Conservation (phyloP, 2,113 vertebrate genomes). For the Anguilla rostrata region DNA sequence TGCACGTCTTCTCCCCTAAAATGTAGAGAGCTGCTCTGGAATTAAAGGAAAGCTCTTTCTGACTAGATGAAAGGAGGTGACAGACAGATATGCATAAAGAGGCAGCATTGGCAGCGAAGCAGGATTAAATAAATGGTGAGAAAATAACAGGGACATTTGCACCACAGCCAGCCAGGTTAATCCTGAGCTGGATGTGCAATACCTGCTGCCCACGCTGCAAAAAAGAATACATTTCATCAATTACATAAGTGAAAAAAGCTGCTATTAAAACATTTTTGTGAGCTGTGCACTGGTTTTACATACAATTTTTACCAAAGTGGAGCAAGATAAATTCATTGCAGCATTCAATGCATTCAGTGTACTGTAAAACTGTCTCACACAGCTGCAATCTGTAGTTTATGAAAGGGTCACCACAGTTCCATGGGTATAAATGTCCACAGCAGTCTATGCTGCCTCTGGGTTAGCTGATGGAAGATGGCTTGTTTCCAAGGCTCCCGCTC, state of each 20-base stretch:
- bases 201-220: not conserved
- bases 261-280: not conserved
- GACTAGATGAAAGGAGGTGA: not conserved
- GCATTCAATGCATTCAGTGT: not conserved
- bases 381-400: not conserved
- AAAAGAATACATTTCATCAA: not conserved
- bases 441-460: not conserved
- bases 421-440: not conserved
- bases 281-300: not conserved
- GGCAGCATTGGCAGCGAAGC: not conserved
- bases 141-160: constrained; percentile 11
- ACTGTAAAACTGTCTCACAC: not conserved
- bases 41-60: not conserved
- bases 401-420: not conserved
- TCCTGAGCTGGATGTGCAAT: not conserved
- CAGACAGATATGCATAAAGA: constrained; percentile 5
- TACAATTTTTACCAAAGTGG: not conserved
- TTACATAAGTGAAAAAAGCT: not conserved
- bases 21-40: not conserved
- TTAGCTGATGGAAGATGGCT: constrained; percentile 5
- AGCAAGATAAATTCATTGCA: not conserved
- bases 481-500: constrained; percentile 1
- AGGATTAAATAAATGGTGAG: constrained; percentile 7
- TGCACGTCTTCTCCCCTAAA: not conserved
- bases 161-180: constrained; percentile 2